phyloP scores from a whole-genome alignment of 2,888 invertebrate species.

The Leptinotarsa tumamoca region DNA sequence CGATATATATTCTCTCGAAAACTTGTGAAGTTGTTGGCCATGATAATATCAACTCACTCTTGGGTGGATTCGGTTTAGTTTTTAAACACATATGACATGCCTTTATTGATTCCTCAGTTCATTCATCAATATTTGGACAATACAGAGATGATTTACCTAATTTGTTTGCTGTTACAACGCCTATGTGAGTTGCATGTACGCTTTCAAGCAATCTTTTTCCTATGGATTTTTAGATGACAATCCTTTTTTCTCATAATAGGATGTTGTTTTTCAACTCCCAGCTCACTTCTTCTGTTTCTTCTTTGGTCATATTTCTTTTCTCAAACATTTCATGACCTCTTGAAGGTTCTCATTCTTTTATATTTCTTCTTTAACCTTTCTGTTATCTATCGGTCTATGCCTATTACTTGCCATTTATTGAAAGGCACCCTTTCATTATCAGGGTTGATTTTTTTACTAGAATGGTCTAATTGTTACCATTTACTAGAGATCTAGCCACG shows the following conservation, averaged over 20 bases:
- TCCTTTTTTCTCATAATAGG: neutral
- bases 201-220: neutral
- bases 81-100: neutral
- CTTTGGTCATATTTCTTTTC: neutral
- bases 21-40: neutral
- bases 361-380: conserved; percentile 9
- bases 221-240: conserved; percentile 13
- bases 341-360: neutral
- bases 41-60: neutral
- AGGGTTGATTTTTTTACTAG: no score
- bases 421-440: no score
- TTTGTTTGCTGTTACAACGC: conserved; percentile 14
- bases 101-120: neutral
- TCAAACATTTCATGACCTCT: conserved; percentile 16
- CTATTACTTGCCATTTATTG: no score
- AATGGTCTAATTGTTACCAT: no score
- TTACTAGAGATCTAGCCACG: no score
- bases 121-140: conserved; percentile 10
- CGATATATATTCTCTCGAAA: neutral
- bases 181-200: conserved; percentile 13
- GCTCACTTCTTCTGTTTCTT: neutral
- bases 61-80: neutral
- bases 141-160: conserved; percentile 1
- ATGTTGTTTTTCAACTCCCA: neutral
- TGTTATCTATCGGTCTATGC: conserved; percentile 22